Percentiles rank a stretch among this genome's conserved stretches.
phyloP scores from a whole-genome alignment of 2,113 vertebrate species.

The Myotis brandtii region DNA sequence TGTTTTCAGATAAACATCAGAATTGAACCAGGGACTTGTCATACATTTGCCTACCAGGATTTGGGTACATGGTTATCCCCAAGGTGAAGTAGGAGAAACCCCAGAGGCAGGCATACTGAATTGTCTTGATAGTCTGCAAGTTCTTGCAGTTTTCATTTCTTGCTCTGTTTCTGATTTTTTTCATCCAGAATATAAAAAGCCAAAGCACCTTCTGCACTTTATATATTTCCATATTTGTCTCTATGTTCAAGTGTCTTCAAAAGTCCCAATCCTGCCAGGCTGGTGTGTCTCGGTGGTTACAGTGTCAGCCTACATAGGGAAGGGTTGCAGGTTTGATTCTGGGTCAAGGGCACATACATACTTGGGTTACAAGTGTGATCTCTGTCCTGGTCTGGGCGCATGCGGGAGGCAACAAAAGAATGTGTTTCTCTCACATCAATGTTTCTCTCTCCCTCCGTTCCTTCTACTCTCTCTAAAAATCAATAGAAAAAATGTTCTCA shows the following conservation, averaged over 20 bases:
- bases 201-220: background rate
- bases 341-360: no score
- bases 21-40: background rate
- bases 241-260: background rate
- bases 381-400: no score
- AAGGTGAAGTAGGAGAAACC: background rate
- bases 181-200: background rate
- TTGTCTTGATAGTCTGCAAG: background rate
- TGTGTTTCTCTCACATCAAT: no score
- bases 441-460: no score
- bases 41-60: background rate
- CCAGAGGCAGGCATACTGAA: background rate
- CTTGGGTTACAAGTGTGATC: no score
- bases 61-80: background rate
- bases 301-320: no score
- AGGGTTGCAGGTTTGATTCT: no score
- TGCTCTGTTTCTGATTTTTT: background rate
- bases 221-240: background rate
- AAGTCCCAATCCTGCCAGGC: background rate
- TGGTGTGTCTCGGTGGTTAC: no score
- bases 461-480: no score
- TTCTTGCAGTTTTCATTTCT: background rate
- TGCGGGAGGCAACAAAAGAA: no score
- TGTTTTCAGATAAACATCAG: conserved; percentile 25
- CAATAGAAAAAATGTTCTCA: no score